A percentile compares a stretch with the other conserved stretches of the same genome.
Conservation (phyloP, 1,140 invertebrate species). For the Neodiprion lecontei region DNA sequence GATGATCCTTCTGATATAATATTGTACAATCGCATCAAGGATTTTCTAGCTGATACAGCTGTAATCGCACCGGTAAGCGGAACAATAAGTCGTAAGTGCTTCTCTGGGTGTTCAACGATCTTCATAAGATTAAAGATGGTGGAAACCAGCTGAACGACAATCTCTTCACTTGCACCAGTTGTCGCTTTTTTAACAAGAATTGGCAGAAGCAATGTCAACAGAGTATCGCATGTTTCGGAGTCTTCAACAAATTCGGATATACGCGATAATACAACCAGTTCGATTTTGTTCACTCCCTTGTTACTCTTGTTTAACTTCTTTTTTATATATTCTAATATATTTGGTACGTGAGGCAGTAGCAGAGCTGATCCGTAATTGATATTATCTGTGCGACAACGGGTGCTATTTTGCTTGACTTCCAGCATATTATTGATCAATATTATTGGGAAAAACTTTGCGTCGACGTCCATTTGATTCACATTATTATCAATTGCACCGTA, state of each 20-base stretch:
- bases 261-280: conserved; percentile 81
- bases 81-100: conserved; percentile 71
- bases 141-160: conserved; percentile 69
- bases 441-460: conserved; percentile 34
- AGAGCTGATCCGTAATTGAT: conserved; percentile 78
- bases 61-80: conserved; percentile 71
- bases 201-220: conserved; percentile 77
- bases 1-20: conserved; percentile 59
- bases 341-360: conserved; percentile 74
- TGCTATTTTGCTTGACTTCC: conserved; percentile 23
- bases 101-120: conserved; percentile 69
- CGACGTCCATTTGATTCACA: conserved; percentile 47
- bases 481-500: conserved; percentile 60
- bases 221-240: conserved; percentile 68
- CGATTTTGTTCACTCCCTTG: conserved; percentile 69
- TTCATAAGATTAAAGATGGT: conserved; percentile 78
- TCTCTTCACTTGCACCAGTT: conserved; percentile 62
- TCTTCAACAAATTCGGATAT: conserved; percentile 77
- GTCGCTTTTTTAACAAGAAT: conserved; percentile 72
- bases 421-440: conserved; percentile 41
- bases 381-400: conserved; percentile 45
- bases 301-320: conserved; percentile 66
- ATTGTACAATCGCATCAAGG: conserved; percentile 66
- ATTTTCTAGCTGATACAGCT: conserved; percentile 68
- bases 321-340: conserved; percentile 76